These are phyloP conservation scores for Crotalus helleri DNA, from an alignment of 2,113 vertebrate species.

Conservation along the genomic window DNA sequence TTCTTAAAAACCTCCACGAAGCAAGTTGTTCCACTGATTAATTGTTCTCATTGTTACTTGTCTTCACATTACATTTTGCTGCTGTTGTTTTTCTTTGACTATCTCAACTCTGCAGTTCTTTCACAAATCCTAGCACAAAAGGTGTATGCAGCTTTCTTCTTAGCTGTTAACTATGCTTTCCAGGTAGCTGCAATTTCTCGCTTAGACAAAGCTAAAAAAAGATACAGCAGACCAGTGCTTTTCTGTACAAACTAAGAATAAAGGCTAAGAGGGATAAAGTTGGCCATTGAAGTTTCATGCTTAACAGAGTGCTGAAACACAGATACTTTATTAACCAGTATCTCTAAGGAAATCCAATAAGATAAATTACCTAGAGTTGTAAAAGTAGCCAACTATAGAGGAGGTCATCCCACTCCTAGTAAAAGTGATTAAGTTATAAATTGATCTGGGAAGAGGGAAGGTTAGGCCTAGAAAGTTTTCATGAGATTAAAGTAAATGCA, in stretches of 20 bases:
- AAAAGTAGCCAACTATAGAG: slow-evolving; percentile 2
- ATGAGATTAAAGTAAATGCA: neutral
- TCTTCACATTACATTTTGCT: neutral
- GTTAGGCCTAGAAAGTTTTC: neutral
- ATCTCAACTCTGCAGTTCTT: neutral
- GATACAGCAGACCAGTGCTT: neutral
- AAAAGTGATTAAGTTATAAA: neutral
- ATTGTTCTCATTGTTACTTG: neutral
- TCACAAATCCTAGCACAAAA: neutral
- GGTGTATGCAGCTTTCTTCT: neutral
- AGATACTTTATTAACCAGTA: neutral
- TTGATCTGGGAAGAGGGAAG: neutral
- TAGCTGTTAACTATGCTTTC: too few species aligned
- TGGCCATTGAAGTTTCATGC: too few species aligned
- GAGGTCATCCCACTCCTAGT: neutral
- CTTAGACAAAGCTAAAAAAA: neutral
- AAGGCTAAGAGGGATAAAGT: neutral
- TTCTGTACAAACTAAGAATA: neutral
- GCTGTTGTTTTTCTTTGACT: neutral
- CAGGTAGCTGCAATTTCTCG: neutral
- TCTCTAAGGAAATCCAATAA: slow-evolving; percentile 1
- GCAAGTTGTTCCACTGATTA: neutral
- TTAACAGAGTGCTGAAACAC: neutral
- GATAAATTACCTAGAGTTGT: slow-evolving; percentile 9
- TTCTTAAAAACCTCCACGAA: neutral